Evolutionary conservation across 2,888 invertebrate species (phyloP), one percentile per base, ranked within the genome.

Genomic region (Cynaeus angustus): DNA sequence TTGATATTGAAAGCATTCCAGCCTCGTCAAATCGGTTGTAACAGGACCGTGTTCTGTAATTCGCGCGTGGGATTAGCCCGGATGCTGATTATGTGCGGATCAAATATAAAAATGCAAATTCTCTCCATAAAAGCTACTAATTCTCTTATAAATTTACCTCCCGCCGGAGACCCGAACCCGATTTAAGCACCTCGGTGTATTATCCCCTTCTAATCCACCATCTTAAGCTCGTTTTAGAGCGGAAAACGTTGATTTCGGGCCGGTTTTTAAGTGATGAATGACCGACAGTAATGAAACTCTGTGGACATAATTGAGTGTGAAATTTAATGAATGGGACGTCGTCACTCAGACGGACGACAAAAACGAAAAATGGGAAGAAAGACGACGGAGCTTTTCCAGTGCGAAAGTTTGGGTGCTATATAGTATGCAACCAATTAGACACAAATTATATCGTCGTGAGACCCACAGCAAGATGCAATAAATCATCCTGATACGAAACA

Each of bases 81-180:
- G 30, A 43, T 28, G 46, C 37, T 48, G 69, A 69, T 69, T 56
- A 56, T 65, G 33, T 46, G 26, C 12, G 61, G 59, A 61, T 59
- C 52, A 70, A 70, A 70, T 59, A 65, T 66, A 70, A 70, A 70
- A 66, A 70, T 70, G 70, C 66, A 66, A 70, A 70, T 70, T 70
- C 13, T n/a, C 33, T 48, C 53, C 21, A 50, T 61, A 48, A 41
- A 66, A 61, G 59, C 58, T 48, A 26, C 61, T 41, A 69, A 56
- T 58, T 69, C 62, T 33, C 55, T 69, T 65, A 66, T 66, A 66
- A 66, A 56, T 59, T 59, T 50, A 48, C 45, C 46, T 46, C 53
- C 37, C 33, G 16, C 43, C 13, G 28, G 21, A 21, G 21, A 28
- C 13, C 26, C 41, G 56, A 59, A 70, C 71, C 68, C 41, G 67